phyloP scores from a whole-genome alignment of 2,888 invertebrate genomes.

The Netelia fuscicornis region DNA sequence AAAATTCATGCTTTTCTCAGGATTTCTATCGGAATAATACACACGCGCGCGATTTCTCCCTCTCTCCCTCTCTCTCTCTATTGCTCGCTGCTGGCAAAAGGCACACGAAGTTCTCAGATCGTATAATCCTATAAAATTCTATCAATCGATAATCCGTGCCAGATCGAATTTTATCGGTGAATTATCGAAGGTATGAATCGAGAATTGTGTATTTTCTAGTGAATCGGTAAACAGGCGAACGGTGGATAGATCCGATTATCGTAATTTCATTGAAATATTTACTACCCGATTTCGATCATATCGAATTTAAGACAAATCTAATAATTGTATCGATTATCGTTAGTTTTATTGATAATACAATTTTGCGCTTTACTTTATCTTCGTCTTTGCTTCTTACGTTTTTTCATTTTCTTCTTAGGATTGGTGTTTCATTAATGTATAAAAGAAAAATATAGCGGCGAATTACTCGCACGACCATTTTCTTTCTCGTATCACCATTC shows the following conservation, averaged over 20 bases:
- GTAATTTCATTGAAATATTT: constrained; percentile 44
- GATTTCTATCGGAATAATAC: no score
- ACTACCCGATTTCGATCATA: constrained; percentile 10
- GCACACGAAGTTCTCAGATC: background rate
- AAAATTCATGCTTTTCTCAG: constrained; percentile 46
- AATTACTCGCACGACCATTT: background rate
- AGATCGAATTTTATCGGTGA: constrained; percentile 54
- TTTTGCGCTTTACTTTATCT: background rate
- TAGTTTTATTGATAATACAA: constrained; percentile 19
- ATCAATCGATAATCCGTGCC: constrained; percentile 11
- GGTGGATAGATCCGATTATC: constrained; percentile 42
- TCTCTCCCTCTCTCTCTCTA: background rate
- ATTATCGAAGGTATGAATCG: constrained; percentile 50
- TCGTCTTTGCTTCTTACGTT: background rate
- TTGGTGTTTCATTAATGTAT: background rate
- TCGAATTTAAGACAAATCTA: constrained; percentile 34
- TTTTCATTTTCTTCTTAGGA: background rate
- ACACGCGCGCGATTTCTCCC: background rate
- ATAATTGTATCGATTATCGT: constrained; percentile 6
- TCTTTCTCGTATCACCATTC: background rate
- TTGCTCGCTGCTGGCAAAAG: constrained; percentile 11
- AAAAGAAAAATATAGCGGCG: background rate
- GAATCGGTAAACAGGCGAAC: constrained; percentile 57
- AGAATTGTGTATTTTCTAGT: constrained; percentile 29
- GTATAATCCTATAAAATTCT: constrained; percentile 45